Conservation (phyloP, 2,797 vertebrate species). For the Emys orbicularis region DNA sequence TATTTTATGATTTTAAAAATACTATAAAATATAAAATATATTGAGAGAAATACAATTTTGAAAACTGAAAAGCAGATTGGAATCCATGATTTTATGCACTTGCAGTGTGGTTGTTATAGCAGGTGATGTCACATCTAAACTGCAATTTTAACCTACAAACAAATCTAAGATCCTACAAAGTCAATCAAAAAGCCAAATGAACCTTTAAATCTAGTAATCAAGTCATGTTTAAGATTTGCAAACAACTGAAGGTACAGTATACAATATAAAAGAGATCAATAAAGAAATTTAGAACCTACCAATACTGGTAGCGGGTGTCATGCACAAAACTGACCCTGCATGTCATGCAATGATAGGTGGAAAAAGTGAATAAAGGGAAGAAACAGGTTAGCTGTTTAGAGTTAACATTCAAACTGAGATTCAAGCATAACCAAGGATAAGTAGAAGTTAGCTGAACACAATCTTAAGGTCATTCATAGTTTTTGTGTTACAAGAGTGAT, state of each 20-base stretch:
- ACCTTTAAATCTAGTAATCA: conserved; percentile 74
- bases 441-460: conserved; percentile 82
- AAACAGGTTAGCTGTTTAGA: conserved; percentile 89
- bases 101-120: conserved; percentile 77
- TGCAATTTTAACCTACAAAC: conserved; percentile 65
- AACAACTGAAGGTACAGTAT: conserved; percentile 79
- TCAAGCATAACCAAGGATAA: conserved; percentile 85
- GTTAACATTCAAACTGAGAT: conserved; percentile 87
- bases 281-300: conserved; percentile 94
- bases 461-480: conserved; percentile 81
- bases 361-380: conserved; percentile 91
- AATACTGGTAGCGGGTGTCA: conserved; percentile 96
- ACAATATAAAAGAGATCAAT: conserved; percentile 82
- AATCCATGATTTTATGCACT: conserved; percentile 78
- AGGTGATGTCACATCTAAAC: conserved; percentile 77
- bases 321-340: conserved; percentile 99
- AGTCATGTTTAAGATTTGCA: conserved; percentile 71
- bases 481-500: conserved; percentile 27
- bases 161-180: conserved; percentile 68
- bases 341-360: conserved; percentile 89
- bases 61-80: conserved; percentile 80
- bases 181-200: conserved; percentile 79
- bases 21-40: conserved; percentile 81
- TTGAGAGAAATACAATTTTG: conserved; percentile 78
- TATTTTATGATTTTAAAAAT: conserved; percentile 76